A percentile compares a stretch with the other conserved stretches of the same genome.
These are phyloP conservation scores for Aleiodes leptofemur DNA, from an alignment of 2,888 invertebrate species.

Conservation along the genomic window DNA sequence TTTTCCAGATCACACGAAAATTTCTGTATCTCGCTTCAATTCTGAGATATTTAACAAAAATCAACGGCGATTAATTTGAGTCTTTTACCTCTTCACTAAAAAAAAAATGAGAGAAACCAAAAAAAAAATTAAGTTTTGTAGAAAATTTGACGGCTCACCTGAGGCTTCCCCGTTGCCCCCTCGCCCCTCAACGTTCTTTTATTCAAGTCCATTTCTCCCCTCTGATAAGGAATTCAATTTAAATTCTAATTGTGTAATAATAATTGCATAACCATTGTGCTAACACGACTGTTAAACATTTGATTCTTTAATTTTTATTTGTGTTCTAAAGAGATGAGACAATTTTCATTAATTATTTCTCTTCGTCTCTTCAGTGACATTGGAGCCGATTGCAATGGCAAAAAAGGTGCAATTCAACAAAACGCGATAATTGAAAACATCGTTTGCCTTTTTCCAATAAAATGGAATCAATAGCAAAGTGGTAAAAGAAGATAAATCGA, in stretches of 20 bases:
- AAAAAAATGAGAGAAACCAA: background rate
- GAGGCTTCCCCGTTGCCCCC: slow-evolving; percentile 69
- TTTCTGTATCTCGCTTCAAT: no score
- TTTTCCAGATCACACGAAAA: no score
- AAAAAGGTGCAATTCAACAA: background rate
- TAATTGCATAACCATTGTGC: slow-evolving; percentile 26
- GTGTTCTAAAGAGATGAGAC: background rate
- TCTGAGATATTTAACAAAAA: no score
- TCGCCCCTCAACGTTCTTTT: slow-evolving; percentile 67
- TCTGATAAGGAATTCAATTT: slow-evolving; percentile 29
- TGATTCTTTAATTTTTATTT: background rate
- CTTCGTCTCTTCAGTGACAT: background rate
- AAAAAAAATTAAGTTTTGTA: slow-evolving; percentile 21
- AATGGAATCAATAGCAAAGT: no score
- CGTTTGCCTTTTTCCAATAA: no score
- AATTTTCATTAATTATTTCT: background rate
- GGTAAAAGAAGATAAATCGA: no score
- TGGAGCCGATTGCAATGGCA: background rate
- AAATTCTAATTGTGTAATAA: slow-evolving; percentile 12
- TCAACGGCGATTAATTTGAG: no score
- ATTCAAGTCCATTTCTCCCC: slow-evolving; percentile 72
- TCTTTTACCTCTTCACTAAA: no score
- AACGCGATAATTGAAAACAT: background rate
- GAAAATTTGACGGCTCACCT: slow-evolving; percentile 70
- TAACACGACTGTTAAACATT: slow-evolving; percentile 6